phyloP scores from a whole-genome alignment of 2,797 vertebrate species.

The Prionace glauca region DNA sequence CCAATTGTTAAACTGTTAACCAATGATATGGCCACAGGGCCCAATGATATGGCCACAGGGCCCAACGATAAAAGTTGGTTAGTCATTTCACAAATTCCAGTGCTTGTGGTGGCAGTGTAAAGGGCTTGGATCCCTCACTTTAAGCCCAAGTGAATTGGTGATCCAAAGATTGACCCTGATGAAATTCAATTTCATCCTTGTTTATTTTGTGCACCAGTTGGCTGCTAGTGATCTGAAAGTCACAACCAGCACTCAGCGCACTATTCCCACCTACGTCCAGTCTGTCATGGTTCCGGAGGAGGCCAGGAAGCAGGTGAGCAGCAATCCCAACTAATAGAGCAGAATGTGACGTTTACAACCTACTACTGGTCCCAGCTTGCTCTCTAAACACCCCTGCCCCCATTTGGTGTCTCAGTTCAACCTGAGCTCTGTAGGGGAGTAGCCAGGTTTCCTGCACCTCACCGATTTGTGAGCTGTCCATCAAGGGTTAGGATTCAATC shows the following conservation, averaged over 20 bases:
- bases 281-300: not conserved
- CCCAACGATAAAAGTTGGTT: not conserved
- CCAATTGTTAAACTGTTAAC: not conserved
- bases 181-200: not conserved
- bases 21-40: not conserved
- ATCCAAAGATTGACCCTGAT: not conserved
- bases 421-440: not conserved
- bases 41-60: not conserved
- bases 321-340: not conserved
- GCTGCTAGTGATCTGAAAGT: not conserved
- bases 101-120: not conserved
- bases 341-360: not conserved
- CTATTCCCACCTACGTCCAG: not conserved
- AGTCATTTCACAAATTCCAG: not conserved
- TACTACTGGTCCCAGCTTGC: not conserved
- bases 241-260: not conserved
- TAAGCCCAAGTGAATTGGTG: not conserved
- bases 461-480: not conserved
- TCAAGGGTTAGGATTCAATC: not conserved
- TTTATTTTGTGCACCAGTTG: not conserved
- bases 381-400: not conserved
- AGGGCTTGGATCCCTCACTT: not conserved
- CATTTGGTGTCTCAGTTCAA: not conserved
- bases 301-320: not conserved
- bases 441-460: not conserved